Evolutionary conservation across 2,113 vertebrate species (phyloP).

Genomic region (Brachionichthys hirsutus): DNA sequence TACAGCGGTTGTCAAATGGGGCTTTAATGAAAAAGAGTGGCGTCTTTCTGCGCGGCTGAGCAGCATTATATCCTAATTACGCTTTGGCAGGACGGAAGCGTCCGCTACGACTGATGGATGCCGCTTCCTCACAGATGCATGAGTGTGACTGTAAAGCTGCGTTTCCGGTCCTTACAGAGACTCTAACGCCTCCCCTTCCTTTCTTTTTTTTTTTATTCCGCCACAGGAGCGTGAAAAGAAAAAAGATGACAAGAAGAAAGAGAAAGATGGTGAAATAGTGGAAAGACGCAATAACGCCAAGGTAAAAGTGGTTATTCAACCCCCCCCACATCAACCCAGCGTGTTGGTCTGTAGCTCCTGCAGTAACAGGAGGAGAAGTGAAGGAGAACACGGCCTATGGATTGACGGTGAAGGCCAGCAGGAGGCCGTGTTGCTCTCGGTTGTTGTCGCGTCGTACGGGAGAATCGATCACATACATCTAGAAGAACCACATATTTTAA

Average conservation of each 20-base stretch:
- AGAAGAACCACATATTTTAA: too few relatives aligned
- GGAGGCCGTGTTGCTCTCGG: too few relatives aligned
- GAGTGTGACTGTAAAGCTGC: not conserved
- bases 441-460: too few relatives aligned
- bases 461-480: too few relatives aligned
- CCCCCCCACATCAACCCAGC: too few relatives aligned
- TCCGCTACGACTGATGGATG: conserved; percentile 2
- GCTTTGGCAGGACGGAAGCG: not conserved
- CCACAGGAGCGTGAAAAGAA: conserved; percentile 63
- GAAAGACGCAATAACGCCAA: conserved; percentile 58
- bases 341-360: not conserved
- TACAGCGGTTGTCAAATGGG: not conserved
- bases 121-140: not conserved
- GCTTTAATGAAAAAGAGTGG: conserved; percentile 23
- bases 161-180: too few relatives aligned
- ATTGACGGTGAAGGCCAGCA: too few relatives aligned
- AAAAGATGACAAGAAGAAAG: conserved; percentile 66
- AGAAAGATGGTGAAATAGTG: conserved; percentile 57
- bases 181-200: not conserved
- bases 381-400: not conserved
- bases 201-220: not conserved
- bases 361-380: not conserved
- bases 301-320: conserved; percentile 34
- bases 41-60: conserved; percentile 1
- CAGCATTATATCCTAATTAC: conserved; percentile 7